Conservation (phyloP, 2,888 invertebrate genomes). For the Drosophila neotestacea region DNA sequence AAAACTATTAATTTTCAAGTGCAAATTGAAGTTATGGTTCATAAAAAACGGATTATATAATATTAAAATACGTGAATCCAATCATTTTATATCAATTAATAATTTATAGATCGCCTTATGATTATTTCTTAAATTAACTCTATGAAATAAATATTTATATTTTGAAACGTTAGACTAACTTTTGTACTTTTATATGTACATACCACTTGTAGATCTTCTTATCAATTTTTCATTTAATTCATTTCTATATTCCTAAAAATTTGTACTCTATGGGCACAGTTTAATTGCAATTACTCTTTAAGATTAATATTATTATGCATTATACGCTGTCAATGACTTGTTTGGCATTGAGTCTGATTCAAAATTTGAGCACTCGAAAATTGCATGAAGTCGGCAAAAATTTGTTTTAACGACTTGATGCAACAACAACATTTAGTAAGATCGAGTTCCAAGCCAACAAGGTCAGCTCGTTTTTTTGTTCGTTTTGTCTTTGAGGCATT, state of each 20-base stretch:
- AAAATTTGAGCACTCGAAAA: conserved; percentile 29
- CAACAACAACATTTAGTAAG: conserved; percentile 15
- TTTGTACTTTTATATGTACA: not conserved
- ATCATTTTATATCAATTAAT: no score
- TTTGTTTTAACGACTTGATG: conserved; percentile 23
- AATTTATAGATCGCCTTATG: no score
- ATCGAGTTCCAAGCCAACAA: conserved; percentile 56
- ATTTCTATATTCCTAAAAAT: not conserved
- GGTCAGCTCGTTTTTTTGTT: conserved; percentile 37
- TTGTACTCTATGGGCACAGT: conserved; percentile 1
- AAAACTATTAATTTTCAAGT: no score
- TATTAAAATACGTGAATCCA: no score
- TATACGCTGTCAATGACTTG: conserved; percentile 4
- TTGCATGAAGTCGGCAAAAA: conserved; percentile 36
- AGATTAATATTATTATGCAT: conserved; percentile 15
- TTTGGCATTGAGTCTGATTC: conserved; percentile 37
- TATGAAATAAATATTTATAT: not conserved
- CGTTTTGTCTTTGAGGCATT: not conserved
- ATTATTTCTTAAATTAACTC: no score
- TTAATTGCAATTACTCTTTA: not conserved
- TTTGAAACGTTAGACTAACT: not conserved
- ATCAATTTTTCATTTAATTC: no score
- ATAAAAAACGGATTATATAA: no score
- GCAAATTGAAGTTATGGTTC: no score
- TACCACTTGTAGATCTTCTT: no score